phyloP scores from a whole-genome alignment of 2,797 vertebrate genomes.

The Atherinosoma microstoma region DNA sequence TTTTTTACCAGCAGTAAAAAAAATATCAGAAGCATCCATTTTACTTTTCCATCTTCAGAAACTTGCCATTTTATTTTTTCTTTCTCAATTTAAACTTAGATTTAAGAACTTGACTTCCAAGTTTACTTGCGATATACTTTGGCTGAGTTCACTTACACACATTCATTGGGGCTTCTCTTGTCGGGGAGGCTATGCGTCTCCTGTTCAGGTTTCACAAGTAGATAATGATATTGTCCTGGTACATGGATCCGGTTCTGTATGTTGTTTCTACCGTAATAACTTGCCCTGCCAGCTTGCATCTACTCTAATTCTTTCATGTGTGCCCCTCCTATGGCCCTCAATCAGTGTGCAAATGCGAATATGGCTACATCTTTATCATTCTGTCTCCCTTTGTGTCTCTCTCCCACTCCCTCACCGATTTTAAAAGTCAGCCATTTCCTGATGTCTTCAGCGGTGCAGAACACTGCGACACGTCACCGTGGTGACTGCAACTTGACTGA shows the following conservation, averaged over 20 bases:
- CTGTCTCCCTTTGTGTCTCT: constrained; percentile 33
- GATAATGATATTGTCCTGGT: constrained; percentile 71
- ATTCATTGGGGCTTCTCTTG: constrained; percentile 23
- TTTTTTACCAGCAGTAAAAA: constrained; percentile 27
- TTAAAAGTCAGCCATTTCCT: constrained; percentile 72
- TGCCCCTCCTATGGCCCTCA: constrained; percentile 46
- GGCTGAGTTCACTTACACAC: constrained; percentile 21
- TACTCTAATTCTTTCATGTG: constrained; percentile 61
- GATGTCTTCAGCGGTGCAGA: constrained; percentile 70
- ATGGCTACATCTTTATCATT: constrained; percentile 33
- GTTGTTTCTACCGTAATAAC: constrained; percentile 70
- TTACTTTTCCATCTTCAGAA: constrained; percentile 8
- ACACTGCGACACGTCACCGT: constrained; percentile 63
- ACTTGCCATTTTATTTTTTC: not conserved
- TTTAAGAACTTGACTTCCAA: constrained; percentile 26
- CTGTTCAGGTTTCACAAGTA: constrained; percentile 44
- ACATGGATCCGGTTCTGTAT: constrained; percentile 58
- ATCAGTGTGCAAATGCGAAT: constrained; percentile 46
- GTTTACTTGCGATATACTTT: constrained; percentile 11
- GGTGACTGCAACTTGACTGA: constrained; percentile 78
- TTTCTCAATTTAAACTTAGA: constrained; percentile 16
- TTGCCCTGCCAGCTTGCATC: constrained; percentile 55
- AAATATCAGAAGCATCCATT: constrained; percentile 33
- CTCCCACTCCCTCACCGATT: constrained; percentile 37
- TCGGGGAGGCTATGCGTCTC: constrained; percentile 28